Evolutionary conservation across 1,140 invertebrate genomes (phyloP), one percentile per base, ranked within the genome.

Genomic region (Diorhabda sublineata): DNA sequence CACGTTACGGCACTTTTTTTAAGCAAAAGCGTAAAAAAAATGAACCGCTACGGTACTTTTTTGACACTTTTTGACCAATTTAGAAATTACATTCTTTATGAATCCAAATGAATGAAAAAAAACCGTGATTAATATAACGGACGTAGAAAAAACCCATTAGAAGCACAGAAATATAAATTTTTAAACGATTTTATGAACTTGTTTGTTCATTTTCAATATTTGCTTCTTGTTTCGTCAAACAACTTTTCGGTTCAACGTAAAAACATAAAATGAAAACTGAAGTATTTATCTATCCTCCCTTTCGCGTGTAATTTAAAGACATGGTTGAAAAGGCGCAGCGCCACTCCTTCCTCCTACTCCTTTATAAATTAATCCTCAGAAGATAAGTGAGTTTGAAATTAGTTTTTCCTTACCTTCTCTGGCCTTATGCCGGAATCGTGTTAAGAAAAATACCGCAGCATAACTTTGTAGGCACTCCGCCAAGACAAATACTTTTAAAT

Each of bases 401-500:
- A 52, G 47, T 52, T 52, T 52, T 52, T 52, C 47, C 47, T 52
- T 52, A 52, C 47, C 47, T 52, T 52, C 47, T 52, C 47, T 4
- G 47, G 4, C 47, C n/a, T 52, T 52, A 52, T 52, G 47, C n/a
- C n/a, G 47, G 47, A 52, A n/a, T n/a, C n/a, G n/a, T 52, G 47
- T 52, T 52, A 52, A 52, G 47, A 52, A 52, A 52, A 52, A 52
- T 52, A 52, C 47, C 47, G 47, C 47, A 52, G 47, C 2, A 52
- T 52, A 52, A 52, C 47, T 52, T 52, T n/a, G 3, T 52, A 52
- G 47, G 47, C 47, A n/a, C 47, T 52, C 47, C 47, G 47, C 47
- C 47, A 52, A 52, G 47, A 52, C 47, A 52, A 52, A 52, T 52
- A 52, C 47, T 52, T 52, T 52, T 52, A 52, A 52, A 52, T 52